Evolutionary conservation across 2,113 vertebrate genomes (phyloP), one percentile per base, ranked within the genome.

Genomic region (Pardalotus punctatus): DNA sequence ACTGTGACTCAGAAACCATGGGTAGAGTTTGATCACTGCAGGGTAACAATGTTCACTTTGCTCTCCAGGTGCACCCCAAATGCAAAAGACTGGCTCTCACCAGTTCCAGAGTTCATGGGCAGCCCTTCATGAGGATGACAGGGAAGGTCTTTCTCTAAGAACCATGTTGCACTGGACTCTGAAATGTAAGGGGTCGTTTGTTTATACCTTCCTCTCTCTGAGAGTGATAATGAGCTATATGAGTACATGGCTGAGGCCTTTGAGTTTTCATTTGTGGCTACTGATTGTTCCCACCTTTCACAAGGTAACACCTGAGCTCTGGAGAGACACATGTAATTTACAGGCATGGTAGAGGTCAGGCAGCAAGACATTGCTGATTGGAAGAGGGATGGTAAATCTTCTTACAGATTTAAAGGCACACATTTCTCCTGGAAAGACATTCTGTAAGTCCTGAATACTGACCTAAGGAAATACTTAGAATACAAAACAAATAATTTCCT

Each of bases 381-480:
- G 21, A 77, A 48, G 31, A 67, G 27, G 9, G n/a, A 47, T 78
- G 40, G 9, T 83, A 81, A 83, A 65, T 83, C 43, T 80, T 31
- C 64, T 73, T 21, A n/a, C 33, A 47, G 29, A 89, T 90, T 93
- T 96, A 74, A 47, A 84, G 79, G 84, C 84, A 66, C 35, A 50
- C 50, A 33, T 82, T 92, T 50, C 73, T 96, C 95, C 95, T 84
- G 50, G 60, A 86, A 89, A 94, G 47, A 76, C 71, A 69, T 73
- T 47, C 56, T 66, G 22, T 91, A 96, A 91, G 88, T 81, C 86
- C 60, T 77, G 92, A 96, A 82, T 71, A 58, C 45, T 90, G 88
- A 97, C 91, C 85, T 82, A 66, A 85, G 88, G 95, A 94, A 97
- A 93, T 94, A 97, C 77, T 96, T 86, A 65, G 66, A 93, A 88